Percentiles rank a stretch among this genome's conserved stretches.
phyloP scores from a whole-genome alignment of 2,888 invertebrate species.

The Yponomeuta evonymella region DNA sequence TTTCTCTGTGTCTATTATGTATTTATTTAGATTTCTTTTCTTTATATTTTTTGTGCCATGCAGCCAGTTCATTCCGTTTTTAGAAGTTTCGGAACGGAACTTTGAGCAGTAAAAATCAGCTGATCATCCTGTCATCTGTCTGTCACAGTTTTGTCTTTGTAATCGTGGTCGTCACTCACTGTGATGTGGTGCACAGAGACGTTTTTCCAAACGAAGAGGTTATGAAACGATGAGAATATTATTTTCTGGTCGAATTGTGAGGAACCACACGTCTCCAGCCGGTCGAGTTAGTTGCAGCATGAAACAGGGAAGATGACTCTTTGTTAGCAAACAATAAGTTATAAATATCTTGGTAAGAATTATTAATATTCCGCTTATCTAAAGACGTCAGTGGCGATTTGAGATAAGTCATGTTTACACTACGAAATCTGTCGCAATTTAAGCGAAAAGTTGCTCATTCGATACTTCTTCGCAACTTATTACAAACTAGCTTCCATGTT shows the following conservation, averaged over 20 bases:
- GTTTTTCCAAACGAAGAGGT: background rate
- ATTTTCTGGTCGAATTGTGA: background rate
- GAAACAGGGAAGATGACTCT: slow-evolving; percentile 35
- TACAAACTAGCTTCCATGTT: background rate
- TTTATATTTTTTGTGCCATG: background rate
- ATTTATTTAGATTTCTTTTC: too few relatives aligned
- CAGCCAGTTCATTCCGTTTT: too few relatives aligned
- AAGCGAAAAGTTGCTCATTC: slow-evolving; percentile 4
- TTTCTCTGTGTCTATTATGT: background rate
- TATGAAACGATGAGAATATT: slow-evolving; percentile 3
- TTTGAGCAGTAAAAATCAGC: background rate
- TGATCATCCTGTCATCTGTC: background rate
- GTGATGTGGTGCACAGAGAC: background rate
- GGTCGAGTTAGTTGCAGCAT: slow-evolving; percentile 24
- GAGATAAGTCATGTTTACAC: slow-evolving; percentile 6
- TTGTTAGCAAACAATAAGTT: background rate
- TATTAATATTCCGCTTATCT: background rate
- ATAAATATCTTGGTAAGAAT: slow-evolving; percentile 2
- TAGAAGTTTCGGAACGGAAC: background rate
- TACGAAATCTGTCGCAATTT: slow-evolving; percentile 4
- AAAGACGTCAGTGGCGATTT: background rate
- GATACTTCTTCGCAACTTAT: background rate
- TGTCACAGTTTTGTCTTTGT: too few relatives aligned
- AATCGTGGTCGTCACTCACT: too few relatives aligned
- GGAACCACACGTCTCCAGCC: slow-evolving; percentile 18